Evolutionary conservation across 2,888 invertebrate genomes (phyloP).

Genomic region (Meiosimyza decipiens): DNA sequence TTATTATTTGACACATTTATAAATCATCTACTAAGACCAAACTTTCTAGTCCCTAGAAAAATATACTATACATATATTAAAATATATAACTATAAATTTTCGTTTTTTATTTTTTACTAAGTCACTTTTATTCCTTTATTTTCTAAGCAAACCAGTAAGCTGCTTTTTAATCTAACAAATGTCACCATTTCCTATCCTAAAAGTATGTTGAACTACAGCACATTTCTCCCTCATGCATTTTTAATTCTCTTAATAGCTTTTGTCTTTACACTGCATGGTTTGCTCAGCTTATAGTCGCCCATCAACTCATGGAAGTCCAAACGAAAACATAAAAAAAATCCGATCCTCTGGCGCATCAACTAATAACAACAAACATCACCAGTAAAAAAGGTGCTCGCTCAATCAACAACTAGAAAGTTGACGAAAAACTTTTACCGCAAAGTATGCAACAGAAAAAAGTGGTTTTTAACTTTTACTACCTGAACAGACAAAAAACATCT

Average conservation of each 20-base stretch:
- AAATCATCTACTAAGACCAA: neutral
- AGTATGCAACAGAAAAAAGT: slow-evolving; percentile 32
- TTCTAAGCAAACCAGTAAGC: neutral
- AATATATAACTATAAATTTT: too few species aligned
- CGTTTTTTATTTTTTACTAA: neutral
- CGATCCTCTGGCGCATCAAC: slow-evolving; percentile 25
- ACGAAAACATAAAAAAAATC: slow-evolving; percentile 26
- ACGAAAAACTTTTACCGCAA: slow-evolving; percentile 35
- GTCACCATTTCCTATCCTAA: too few species aligned
- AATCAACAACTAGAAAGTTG: slow-evolving; percentile 35
- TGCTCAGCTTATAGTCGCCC: slow-evolving; percentile 20
- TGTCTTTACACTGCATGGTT: slow-evolving; percentile 46
- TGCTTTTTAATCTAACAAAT: slow-evolving; percentile 1
- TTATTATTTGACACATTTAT: neutral
- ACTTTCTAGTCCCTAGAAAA: neutral
- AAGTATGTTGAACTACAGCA: neutral
- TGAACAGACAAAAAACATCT: slow-evolving; percentile 35
- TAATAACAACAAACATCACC: slow-evolving; percentile 43
- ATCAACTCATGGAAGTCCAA: slow-evolving; percentile 33
- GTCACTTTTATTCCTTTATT: neutral
- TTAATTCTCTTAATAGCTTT: slow-evolving; percentile 61
- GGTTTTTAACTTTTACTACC: slow-evolving; percentile 42
- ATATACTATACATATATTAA: too few species aligned
- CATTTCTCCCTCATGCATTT: slow-evolving; percentile 55
- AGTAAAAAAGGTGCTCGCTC: slow-evolving; percentile 31